Conservation (phyloP, 23 tunicate species). For the Halocynthia roretzi region DNA sequence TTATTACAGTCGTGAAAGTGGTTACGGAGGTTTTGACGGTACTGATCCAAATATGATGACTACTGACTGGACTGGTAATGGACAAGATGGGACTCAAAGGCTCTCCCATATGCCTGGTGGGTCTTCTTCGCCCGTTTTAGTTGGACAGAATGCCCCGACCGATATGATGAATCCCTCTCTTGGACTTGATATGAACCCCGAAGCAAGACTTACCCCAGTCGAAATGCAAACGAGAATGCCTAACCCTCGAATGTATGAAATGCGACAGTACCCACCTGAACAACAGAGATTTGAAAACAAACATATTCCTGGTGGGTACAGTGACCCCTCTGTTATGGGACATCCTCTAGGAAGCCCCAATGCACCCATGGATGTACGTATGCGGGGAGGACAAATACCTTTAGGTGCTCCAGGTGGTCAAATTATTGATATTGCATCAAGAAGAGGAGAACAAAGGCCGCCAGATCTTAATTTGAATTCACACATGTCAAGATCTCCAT, state of each 20-base stretch:
- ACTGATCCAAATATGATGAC: not conserved
- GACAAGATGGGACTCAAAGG: slow-evolving; percentile 7
- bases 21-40: not conserved
- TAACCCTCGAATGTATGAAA: no score
- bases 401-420: slow-evolving; percentile 16
- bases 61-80: slow-evolving; percentile 12
- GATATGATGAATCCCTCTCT: not conserved
- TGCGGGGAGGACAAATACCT: slow-evolving; percentile 1
- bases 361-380: slow-evolving; percentile 5
- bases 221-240: no score
- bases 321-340: no score
- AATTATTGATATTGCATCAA: slow-evolving; percentile 70
- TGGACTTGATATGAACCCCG: no score
- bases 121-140: slow-evolving; percentile 13
- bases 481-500: slow-evolving; percentile 45
- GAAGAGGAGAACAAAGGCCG: slow-evolving; percentile 81
- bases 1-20: slow-evolving; percentile 5
- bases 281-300: no score
- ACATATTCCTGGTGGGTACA: no score
- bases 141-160: slow-evolving; percentile 17
- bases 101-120: slow-evolving; percentile 23
- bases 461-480: slow-evolving; percentile 60
- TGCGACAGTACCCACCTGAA: no score
- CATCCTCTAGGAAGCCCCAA: slow-evolving; percentile 17
- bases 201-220: no score